Evolutionary conservation across 2,888 invertebrate species (phyloP).

Genomic region (Leptopilina myrica): DNA sequence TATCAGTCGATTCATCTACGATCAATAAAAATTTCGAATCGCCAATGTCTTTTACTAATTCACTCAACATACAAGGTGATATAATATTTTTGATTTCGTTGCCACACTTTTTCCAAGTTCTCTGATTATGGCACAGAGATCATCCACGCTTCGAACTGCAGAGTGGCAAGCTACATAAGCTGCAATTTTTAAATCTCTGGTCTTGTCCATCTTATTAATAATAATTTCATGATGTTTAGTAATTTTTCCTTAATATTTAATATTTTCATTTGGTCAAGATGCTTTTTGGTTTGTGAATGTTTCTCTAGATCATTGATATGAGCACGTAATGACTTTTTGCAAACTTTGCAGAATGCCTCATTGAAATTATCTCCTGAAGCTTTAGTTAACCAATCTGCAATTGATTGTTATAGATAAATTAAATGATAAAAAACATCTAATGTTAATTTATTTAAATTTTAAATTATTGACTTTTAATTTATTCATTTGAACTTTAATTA

Average conservation of each 20-base stretch:
- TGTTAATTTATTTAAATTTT: background rate
- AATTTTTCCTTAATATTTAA: background rate
- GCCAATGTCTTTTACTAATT: slow-evolving; percentile 48
- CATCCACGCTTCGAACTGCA: slow-evolving; percentile 44
- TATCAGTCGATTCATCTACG: slow-evolving; percentile 55
- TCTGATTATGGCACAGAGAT: slow-evolving; percentile 46
- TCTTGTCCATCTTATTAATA: background rate
- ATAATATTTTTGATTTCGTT: slow-evolving; percentile 49
- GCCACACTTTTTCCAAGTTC: slow-evolving; percentile 44
- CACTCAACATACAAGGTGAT: slow-evolving; percentile 45
- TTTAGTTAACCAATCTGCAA: slow-evolving; percentile 23
- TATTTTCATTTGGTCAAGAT: slow-evolving; percentile 1
- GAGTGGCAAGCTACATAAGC: slow-evolving; percentile 47
- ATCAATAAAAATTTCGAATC: slow-evolving; percentile 48
- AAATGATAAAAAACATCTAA: background rate
- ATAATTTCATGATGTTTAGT: background rate
- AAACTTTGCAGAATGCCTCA: slow-evolving; percentile 41
- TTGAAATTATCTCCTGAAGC: background rate
- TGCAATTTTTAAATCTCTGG: slow-evolving; percentile 44
- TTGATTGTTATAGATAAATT: background rate
- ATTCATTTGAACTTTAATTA: background rate
- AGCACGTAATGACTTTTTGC: slow-evolving; percentile 22
- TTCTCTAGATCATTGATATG: slow-evolving; percentile 41
- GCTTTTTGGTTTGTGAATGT: slow-evolving; percentile 27
- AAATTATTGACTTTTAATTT: background rate